phyloP scores from a whole-genome alignment of 2,113 vertebrate species.

The Catagonus wagneri region DNA sequence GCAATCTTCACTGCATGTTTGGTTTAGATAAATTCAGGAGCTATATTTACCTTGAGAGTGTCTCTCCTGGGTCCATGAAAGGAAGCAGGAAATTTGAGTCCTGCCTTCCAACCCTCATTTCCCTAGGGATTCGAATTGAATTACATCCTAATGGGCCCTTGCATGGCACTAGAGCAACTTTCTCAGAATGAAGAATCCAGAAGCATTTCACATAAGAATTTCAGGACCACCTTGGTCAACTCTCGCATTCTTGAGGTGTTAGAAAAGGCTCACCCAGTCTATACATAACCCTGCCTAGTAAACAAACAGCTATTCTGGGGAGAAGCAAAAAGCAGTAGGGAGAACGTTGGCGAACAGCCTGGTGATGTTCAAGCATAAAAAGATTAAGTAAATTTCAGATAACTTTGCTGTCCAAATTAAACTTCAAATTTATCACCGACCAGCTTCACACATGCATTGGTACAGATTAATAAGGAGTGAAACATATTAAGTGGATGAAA shows the following conservation, averaged over 20 bases:
- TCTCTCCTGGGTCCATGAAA: slow-evolving; percentile 22
- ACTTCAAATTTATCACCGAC: background rate
- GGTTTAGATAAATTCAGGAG: slow-evolving; percentile 65
- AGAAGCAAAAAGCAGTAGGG: background rate
- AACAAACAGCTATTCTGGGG: background rate
- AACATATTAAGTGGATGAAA: background rate
- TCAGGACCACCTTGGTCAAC: background rate
- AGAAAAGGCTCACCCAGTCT: background rate
- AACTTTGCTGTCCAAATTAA: background rate
- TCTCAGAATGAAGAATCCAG: background rate
- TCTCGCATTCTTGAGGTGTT: background rate
- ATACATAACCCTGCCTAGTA: background rate
- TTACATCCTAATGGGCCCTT: slow-evolving; percentile 38
- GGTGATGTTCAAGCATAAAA: background rate
- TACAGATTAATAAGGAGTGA: background rate
- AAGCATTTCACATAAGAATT: slow-evolving; percentile 36
- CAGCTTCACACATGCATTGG: background rate
- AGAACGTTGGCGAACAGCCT: background rate
- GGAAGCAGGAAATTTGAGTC: slow-evolving; percentile 57
- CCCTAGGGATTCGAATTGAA: slow-evolving; percentile 61
- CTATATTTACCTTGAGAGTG: slow-evolving; percentile 67
- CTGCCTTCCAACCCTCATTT: slow-evolving; percentile 45
- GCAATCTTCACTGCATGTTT: slow-evolving; percentile 40
- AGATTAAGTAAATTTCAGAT: background rate
- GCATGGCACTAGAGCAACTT: background rate